Evolutionary conservation across 1,140 invertebrate genomes (phyloP), one percentile per base, ranked within the genome.

Genomic region (Mactra quadrangularis): DNA sequence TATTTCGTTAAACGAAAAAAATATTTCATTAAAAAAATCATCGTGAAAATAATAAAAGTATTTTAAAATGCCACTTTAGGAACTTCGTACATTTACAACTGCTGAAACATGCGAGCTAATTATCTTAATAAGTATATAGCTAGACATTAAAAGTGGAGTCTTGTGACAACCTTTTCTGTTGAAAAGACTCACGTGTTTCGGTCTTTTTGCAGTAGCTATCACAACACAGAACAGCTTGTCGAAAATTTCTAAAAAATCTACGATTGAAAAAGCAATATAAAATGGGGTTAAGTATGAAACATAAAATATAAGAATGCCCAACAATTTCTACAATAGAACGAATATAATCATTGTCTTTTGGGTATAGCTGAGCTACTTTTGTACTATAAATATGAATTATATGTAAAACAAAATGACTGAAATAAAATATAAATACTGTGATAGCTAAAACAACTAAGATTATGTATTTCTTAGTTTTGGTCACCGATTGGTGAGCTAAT

Each of bases 401-500:
- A 50, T 76, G 74, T 62, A 76, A 76, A 76, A 47, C 1, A 76
- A 62, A 76, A 35, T 50, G 29, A 45, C 25, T 25, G 9, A 62
- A n/a, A 47, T 76, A 76, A 62, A 76, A 76, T 11, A 31, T 22
- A 76, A 62, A 76, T 33, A 76, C 31, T 9, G 62, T 31, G 50
- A 76, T 45, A 35, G 74, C 53, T n/a, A 31, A 47, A n/a, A 62
- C 7, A 7, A 76, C 62, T 31, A 76, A 31, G 17, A 22, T 29
- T 0, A 45, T 27, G 27, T 29, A 60, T 47, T 55, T 76, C 1
- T 38, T 22, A 22, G 74, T 45, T 27, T 33, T 60, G 6, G 74
- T 41, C 7, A 11, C 17, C 27, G 52, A 27, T 19, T 27, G 25
- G 3, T n/a, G 45, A 31, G n/a, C 25, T n/a, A n/a, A 0, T 6